Base-by-base conservation (phyloP, 2,888 invertebrate species). In the Alloplasta piceator region DNA sequence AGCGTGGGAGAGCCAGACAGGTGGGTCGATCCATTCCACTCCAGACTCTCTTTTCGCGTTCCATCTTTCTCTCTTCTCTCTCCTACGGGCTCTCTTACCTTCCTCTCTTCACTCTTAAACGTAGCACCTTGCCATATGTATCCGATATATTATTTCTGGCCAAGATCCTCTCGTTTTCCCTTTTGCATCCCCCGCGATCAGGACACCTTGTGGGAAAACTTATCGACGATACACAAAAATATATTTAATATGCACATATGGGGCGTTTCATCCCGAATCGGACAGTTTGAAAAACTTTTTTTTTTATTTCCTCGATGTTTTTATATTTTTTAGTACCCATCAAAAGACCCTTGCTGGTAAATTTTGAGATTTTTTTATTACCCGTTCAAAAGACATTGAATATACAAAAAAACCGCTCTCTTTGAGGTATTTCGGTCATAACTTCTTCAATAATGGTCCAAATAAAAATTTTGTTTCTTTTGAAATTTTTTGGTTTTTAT, bases 1-100 rank as follows among this genome's bases (percentile, higher is more conserved):
- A 91, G 91, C 91, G 91, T 91, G 91, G 91, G 91, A 91, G 91
- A 89, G 87, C 85, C 80, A 83, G 91, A 91, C 91, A 91, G 91
- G 91, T 91, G 91, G 88, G 81, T 85, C 84, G 83, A 83, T 85
- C 72, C 84, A 83, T 85, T 70, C 72, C 76, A 67, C 73, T 73
- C 71, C 71, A 70, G 38, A 64, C 75, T 83, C 72, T 78, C 75
- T 63, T 79, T 84, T 72, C 79, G 85, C 83, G 82, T 83, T 84
- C 71, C 84, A 83, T 85, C 64, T 68, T 73, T 61, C 72, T 71
- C 71, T 63, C 61, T 41, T 52, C 74, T 68, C 72, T 82, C 76
- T 70, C 73, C 82, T 63, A 61, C 70, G 78, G 75, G 70, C 72
- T 83, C 63, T 83, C 84, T 78, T 71, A 48, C 83, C 82, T 86